phyloP scores from a whole-genome alignment of 2,888 invertebrate species.

The Notodonta ziczac region DNA sequence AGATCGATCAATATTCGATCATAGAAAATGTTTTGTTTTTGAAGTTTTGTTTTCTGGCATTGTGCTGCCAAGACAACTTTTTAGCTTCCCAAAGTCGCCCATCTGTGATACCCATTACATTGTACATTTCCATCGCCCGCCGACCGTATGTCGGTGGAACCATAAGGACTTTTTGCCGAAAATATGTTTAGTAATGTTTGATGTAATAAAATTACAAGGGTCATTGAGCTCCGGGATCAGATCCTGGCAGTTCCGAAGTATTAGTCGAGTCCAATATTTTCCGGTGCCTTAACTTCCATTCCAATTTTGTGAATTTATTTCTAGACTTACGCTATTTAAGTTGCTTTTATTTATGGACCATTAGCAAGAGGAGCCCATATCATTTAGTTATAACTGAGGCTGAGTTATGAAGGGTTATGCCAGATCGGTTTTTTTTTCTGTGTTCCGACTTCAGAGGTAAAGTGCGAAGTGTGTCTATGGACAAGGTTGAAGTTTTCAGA shows the following conservation, averaged over 20 bases:
- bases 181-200: conserved; percentile 2
- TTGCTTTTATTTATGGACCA: not conserved
- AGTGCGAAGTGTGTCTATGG: no score
- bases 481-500: no score
- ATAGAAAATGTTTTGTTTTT: no score
- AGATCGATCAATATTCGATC: no score
- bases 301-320: not conserved
- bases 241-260: not conserved
- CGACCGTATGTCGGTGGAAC: not conserved
- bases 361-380: not conserved
- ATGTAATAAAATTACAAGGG: conserved; percentile 7
- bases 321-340: not conserved
- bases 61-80: no score
- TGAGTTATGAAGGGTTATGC: no score
- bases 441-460: no score
- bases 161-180: not conserved
- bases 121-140: not conserved
- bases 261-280: not conserved
- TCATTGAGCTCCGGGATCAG: not conserved
- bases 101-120: not conserved
- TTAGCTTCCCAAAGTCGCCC: not conserved
- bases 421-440: no score
- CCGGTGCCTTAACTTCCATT: not conserved
- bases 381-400: not conserved
- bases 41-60: no score